phyloP scores from a whole-genome alignment of 37 sponge, comb jelly and placozoan species.

The Cliona cf. orientalis region DNA sequence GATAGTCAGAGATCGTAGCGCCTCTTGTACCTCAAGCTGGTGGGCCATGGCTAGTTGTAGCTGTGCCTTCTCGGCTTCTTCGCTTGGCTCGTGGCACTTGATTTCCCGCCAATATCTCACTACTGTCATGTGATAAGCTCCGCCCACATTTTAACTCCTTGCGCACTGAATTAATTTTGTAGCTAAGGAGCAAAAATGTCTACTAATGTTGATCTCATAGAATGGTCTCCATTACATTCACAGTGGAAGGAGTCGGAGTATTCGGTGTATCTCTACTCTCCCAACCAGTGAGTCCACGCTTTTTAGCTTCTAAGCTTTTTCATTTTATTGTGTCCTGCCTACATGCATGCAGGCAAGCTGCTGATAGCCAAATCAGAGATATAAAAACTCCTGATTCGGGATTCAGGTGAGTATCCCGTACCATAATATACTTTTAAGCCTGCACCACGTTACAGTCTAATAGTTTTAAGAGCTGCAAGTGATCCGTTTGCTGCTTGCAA shows the following conservation, averaged over 20 bases:
- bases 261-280: constrained; percentile 45
- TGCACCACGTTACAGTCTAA: background rate
- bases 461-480: background rate
- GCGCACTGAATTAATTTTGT: background rate
- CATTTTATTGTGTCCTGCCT: too few relatives aligned
- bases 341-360: background rate
- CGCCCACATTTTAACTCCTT: background rate
- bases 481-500: too few relatives aligned
- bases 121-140: background rate
- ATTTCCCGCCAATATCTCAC: background rate
- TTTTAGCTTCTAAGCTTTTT: background rate
- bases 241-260: constrained; percentile 59
- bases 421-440: too few relatives aligned
- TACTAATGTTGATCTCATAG: too few relatives aligned
- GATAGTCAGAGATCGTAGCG: constrained; percentile 28
- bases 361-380: background rate
- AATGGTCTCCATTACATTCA: too few relatives aligned
- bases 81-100: background rate
- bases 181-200: too few relatives aligned
- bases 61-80: too few relatives aligned
- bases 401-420: background rate
- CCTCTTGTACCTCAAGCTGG: constrained; percentile 27
- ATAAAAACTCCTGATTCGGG: background rate
- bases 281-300: constrained; percentile 39
- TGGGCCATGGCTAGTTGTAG: constrained; percentile 30